A percentile compares a stretch with the other conserved stretches of the same genome.
Conservation (phyloP, 2,113 vertebrate genomes). For the Illadopsis cleaveri region DNA sequence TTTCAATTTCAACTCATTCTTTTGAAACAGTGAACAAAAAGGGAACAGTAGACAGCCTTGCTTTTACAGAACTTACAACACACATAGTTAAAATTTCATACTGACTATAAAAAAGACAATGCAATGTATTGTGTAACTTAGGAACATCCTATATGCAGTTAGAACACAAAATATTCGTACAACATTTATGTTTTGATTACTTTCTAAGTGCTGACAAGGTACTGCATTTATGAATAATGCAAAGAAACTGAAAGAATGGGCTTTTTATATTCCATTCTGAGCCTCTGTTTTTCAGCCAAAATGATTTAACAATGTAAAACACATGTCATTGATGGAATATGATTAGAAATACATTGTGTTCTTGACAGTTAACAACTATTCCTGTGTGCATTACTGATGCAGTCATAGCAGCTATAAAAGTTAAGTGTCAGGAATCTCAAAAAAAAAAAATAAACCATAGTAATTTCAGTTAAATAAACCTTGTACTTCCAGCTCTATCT, state of each 20-base stretch:
- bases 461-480: not conserved
- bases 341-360: slow-evolving; percentile 73
- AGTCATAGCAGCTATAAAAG: slow-evolving; percentile 35
- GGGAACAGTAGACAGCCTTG: not conserved
- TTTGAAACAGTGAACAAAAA: slow-evolving; percentile 36
- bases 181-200: slow-evolving; percentile 82
- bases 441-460: slow-evolving; percentile 23
- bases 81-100: slow-evolving; percentile 48
- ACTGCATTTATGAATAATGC: slow-evolving; percentile 78
- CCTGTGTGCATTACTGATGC: slow-evolving; percentile 37
- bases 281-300: slow-evolving; percentile 63
- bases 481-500: not conserved
- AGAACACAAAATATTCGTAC: slow-evolving; percentile 67
- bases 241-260: slow-evolving; percentile 61
- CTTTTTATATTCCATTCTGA: slow-evolving; percentile 69
- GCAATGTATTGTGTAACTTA: slow-evolving; percentile 39
- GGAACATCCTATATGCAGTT: slow-evolving; percentile 53
- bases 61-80: slow-evolving; percentile 17
- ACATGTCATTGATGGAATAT: slow-evolving; percentile 69
- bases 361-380: slow-evolving; percentile 74
- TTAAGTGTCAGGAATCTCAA: not conserved
- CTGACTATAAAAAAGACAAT: slow-evolving; percentile 33
- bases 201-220: slow-evolving; percentile 71
- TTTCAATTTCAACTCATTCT: not conserved
- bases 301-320: slow-evolving; percentile 76